Evolutionary conservation across 1,140 invertebrate genomes (phyloP), one percentile per base, ranked within the genome.

Genomic region (Dreissena rostriformis): DNA sequence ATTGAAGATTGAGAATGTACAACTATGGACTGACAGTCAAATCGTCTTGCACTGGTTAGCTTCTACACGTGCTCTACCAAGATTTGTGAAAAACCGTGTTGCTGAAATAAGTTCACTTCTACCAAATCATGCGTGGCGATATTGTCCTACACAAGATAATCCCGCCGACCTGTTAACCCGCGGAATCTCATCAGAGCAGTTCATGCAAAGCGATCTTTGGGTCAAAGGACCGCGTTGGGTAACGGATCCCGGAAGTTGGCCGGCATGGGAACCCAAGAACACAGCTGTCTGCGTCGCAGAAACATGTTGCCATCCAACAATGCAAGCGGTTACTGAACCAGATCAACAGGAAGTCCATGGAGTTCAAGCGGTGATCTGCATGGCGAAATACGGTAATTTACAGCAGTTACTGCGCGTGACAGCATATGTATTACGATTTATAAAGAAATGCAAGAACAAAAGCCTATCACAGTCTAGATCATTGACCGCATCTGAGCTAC

Each of bases 351-450:
- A 39, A 39, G 39, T 39, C 8, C 39, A 39, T 39, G 39, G 39
- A 39, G 39, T 39, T 39, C 39, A 39, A 39, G 39, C 39, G 39
- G 8, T 39, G 2, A 39, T 39, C 39, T 39, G 2, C 39, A 39
- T 39, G 39, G 39, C 39, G 39, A 39, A 39, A 39, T 39, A 39
- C 39, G 39, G 39, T 39, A 39, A 39, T 39, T 39, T 39, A 39
- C 39, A 39, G 39, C 39, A 68, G 24, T n/a, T 68, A 17, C 15
- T 68, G 24, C 24, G n/a, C 17, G 66, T 68, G 24, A 68, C 66
- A 68, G 66, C 66, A 15, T 68, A 68, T 28, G 26, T 68, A n/a
- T 26, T n/a, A 22, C 24, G 66, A 68, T 68, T 68, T 28, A 28
- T 68, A 2, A n/a, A 26, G 29, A 68, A 12, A 10, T 68, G 66